Evolutionary conservation across 2,888 invertebrate genomes (phyloP).

Genomic region (Chloroclystis v-ata): DNA sequence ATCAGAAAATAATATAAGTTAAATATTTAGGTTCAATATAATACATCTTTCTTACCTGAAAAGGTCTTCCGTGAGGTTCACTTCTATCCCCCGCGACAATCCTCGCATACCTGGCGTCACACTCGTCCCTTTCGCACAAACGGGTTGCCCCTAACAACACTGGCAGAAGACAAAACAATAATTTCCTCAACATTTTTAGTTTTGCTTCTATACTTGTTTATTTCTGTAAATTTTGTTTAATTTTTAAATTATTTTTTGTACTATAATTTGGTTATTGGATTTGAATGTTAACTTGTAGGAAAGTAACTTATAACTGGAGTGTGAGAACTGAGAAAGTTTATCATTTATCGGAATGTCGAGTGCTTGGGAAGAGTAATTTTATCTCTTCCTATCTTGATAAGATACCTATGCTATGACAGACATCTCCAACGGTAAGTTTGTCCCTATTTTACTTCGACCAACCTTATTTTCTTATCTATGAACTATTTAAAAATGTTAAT

Average conservation of each 20-base stretch:
- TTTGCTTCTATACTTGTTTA: conserved; percentile 6
- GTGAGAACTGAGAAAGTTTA: conserved; percentile 39
- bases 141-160: conserved; percentile 38
- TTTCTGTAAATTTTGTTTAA: no score
- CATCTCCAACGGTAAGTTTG: no score
- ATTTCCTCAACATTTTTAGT: conserved; percentile 38
- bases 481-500: no score
- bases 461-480: no score
- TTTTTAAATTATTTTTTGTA: no score
- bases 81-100: conserved; percentile 49
- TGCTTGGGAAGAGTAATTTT: conserved; percentile 23
- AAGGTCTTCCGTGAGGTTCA: conserved; percentile 56
- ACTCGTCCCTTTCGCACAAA: conserved; percentile 39
- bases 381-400: conserved; percentile 28
- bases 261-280: background rate
- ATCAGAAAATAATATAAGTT: no score
- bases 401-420: no score
- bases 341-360: conserved; percentile 28
- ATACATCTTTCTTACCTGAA: conserved; percentile 56
- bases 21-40: no score
- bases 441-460: no score
- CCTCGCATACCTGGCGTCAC: conserved; percentile 36
- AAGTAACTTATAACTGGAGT: background rate
- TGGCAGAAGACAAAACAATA: conserved; percentile 39
- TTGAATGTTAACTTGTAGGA: background rate